A percentile compares a stretch with the other conserved stretches of the same genome.
These are phyloP conservation scores for Drosophila burlai DNA, from an alignment of 1,140 invertebrate species.

Conservation along the genomic window DNA sequence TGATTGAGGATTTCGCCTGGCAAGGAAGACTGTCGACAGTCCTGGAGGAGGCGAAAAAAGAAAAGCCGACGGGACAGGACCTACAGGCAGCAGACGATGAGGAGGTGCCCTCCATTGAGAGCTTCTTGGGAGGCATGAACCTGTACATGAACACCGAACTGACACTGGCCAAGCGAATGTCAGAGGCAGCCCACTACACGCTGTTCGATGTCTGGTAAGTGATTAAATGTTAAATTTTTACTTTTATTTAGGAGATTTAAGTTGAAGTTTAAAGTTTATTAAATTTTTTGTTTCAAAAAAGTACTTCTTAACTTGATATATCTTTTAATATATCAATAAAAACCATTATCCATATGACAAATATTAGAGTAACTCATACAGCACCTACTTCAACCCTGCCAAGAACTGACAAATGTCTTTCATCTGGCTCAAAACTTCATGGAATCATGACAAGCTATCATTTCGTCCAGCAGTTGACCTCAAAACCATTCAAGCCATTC, in stretches of 20 bases:
- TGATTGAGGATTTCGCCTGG: constrained; percentile 83
- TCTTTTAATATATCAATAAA: neutral
- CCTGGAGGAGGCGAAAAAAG: neutral
- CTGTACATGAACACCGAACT: constrained; percentile 84
- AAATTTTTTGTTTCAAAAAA: too few relatives aligned
- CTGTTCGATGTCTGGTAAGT: constrained; percentile 80
- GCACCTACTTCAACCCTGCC: neutral
- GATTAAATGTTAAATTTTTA: neutral
- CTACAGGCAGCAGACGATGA: constrained; percentile 24
- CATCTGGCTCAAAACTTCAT: neutral
- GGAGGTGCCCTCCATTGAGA: constrained; percentile 68
- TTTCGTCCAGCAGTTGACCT: constrained; percentile 1
- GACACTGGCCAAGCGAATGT: constrained; percentile 74
- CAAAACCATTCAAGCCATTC: constrained; percentile 7
- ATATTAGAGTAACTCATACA: neutral
- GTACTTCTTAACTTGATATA: too few relatives aligned
- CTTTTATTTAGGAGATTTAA: neutral
- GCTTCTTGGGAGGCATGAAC: constrained; percentile 79
- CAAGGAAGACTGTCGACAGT: constrained; percentile 47
- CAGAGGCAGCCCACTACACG: constrained; percentile 58
- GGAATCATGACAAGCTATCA: constrained; percentile 1
- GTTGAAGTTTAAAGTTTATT: neutral
- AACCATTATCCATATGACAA: neutral
- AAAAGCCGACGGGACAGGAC: constrained; percentile 21
- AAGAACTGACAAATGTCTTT: neutral